Conservation (phyloP, 2,797 vertebrate genomes). For the Anableps anableps region DNA sequence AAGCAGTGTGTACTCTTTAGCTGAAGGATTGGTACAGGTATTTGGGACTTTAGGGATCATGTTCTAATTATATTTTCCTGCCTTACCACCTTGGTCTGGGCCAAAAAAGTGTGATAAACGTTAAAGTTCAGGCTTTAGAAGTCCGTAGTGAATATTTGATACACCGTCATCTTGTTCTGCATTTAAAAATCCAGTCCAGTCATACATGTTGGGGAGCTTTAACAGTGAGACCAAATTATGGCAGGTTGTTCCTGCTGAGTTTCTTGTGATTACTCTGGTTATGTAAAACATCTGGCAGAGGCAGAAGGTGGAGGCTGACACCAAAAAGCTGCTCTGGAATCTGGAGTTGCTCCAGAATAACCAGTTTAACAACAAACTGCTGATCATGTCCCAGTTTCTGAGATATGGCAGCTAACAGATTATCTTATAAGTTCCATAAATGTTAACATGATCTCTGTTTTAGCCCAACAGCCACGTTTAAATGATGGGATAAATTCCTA, state of each 20-base stretch:
- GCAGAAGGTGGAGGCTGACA: conserved; percentile 32
- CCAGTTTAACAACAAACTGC: conserved; percentile 33
- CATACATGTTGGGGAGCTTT: neutral
- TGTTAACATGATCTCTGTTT: neutral
- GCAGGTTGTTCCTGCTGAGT: neutral
- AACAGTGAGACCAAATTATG: conserved; percentile 4
- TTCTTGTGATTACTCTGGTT: conserved; percentile 24
- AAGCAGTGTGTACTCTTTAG: conserved; percentile 1
- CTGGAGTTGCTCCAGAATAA: conserved; percentile 55
- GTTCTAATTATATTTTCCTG: conserved; percentile 4
- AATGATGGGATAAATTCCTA: neutral
- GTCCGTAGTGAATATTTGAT: neutral
- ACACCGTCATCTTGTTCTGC: neutral
- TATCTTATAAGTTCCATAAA: conserved; percentile 3
- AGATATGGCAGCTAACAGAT: conserved; percentile 23
- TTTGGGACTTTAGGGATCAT: conserved; percentile 17
- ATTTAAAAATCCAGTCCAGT: neutral
- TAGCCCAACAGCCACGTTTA: neutral
- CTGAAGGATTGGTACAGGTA: conserved; percentile 17
- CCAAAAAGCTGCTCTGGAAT: conserved; percentile 47
- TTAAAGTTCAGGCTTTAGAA: neutral
- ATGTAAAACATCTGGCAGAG: conserved; percentile 41
- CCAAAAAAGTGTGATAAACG: neutral
- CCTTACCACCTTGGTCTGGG: neutral
- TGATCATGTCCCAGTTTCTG: conserved; percentile 23